Evolutionary conservation across 2,888 invertebrate species (phyloP).

Genomic region (Scelioninae gen. 1): DNA sequence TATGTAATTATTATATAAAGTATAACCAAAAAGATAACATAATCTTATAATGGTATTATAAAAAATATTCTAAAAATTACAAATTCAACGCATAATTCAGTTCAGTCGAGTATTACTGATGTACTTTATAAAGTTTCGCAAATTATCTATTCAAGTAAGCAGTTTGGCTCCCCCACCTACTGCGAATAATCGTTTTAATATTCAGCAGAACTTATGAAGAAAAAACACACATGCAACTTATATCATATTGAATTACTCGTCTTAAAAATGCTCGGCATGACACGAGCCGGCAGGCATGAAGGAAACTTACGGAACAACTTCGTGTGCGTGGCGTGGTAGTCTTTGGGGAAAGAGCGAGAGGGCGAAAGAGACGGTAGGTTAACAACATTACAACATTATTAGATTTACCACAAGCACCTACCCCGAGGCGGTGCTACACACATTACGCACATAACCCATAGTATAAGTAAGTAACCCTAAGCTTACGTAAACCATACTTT

Average conservation of each 20-base stretch:
- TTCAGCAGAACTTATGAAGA: constrained; percentile 32
- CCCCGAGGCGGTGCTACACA: constrained; percentile 77
- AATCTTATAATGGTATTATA: too few relatives aligned
- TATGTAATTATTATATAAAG: too few relatives aligned
- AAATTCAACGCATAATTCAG: neutral
- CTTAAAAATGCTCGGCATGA: constrained; percentile 81
- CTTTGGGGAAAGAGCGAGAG: constrained; percentile 60
- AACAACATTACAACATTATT: constrained; percentile 84
- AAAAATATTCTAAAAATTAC: neutral
- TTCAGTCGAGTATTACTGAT: neutral
- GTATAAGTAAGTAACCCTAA: constrained; percentile 71
- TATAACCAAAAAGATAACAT: neutral
- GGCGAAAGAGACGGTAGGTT: constrained; percentile 71
- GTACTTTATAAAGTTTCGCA: constrained; percentile 30
- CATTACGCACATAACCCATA: constrained; percentile 71
- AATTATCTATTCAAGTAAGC: neutral
- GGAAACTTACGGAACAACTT: constrained; percentile 82
- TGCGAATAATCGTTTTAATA: constrained; percentile 16
- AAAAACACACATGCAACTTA: constrained; percentile 41
- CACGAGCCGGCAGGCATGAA: constrained; percentile 77
- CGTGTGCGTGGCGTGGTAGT: constrained; percentile 71
- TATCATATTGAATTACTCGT: constrained; percentile 53
- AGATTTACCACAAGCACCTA: constrained; percentile 84
- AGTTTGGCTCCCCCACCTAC: neutral
- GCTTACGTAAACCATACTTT: constrained; percentile 68